Evolutionary conservation across 2,113 vertebrate species (phyloP), one percentile per base, ranked within the genome.

Genomic region (Mormyrus iriodes): DNA sequence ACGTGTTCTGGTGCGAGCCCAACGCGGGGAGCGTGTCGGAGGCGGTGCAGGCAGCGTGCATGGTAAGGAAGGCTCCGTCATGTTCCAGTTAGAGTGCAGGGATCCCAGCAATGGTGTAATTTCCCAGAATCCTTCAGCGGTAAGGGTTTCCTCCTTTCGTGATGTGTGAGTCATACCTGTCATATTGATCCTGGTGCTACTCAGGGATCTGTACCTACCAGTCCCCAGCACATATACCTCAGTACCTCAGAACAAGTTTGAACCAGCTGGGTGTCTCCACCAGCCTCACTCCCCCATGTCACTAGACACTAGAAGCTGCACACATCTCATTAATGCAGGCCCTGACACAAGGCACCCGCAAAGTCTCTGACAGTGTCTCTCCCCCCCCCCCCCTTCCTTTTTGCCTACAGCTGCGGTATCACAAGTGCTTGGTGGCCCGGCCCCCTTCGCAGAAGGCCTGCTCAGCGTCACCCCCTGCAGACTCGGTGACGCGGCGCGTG

Each of bases 31-130:
- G 94, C 0, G 98, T 99, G 84, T 99, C 98, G 0, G 98, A 99
- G 94, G 98, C 98, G 0, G 98, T 99, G 10, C 98, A 99, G 93
- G 98, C 98, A 0, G 98, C 98, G 1, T 99, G 98, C 91, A 99
- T 99, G 98, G 98, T 99, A 95, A 97, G 97, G 92, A 46, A 46
- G 13, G 13, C 73, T 55, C 31, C 17, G 24, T 21, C 31, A 21
- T 13, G 0, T 82, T 82, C 76, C 42, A 6, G 19, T 46, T 3
- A 17, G 19, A 5, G 73, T 39, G 42, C 7, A 19, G 31, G 76
- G 27, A 79, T 35, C 73, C 12, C 73, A 17, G 4, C 17, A 82
- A 44, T 39, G 1, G 27, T 73, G n/a, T 73, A 3, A 73, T 35
- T 31, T 35, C 31, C 31, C 27, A 73, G 65, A 31, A 39, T 76